Evolutionary conservation across 2,113 vertebrate species (phyloP).

Genomic region (Bagarius yarrelli): DNA sequence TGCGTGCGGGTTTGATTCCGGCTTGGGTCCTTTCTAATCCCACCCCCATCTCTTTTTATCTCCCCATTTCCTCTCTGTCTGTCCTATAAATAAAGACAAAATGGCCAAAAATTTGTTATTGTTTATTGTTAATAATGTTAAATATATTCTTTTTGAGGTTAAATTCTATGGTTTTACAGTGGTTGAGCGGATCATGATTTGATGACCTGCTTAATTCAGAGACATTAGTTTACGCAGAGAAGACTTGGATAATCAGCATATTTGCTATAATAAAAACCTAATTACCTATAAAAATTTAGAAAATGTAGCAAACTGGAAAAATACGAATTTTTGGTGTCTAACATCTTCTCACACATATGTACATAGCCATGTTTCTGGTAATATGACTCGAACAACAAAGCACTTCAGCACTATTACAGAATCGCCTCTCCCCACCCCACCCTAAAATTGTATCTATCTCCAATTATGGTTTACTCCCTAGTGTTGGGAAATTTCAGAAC

Average conservation of each 20-base stretch:
- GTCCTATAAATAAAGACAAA: no score
- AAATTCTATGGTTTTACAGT: neutral
- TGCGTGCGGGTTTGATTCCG: no score
- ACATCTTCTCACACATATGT: neutral
- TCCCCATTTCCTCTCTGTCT: no score
- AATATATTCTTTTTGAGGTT: neutral
- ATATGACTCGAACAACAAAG: constrained; percentile 54
- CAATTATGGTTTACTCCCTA: constrained; percentile 51
- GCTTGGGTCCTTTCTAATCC: no score
- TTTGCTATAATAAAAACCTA: neutral
- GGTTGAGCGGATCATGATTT: neutral
- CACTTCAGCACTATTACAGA: constrained; percentile 52
- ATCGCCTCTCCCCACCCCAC: constrained; percentile 21
- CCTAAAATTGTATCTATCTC: constrained; percentile 5
- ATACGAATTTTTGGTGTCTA: neutral
- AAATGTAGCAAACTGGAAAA: neutral
- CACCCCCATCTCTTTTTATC: no score
- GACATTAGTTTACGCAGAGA: neutral
- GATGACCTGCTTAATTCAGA: neutral
- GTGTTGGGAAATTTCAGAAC: constrained; percentile 54
- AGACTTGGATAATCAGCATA: neutral
- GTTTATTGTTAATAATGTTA: no score
- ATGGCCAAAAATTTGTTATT: no score
- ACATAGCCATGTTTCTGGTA: constrained; percentile 23
- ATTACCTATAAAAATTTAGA: neutral